These are phyloP conservation scores for Lasioglossum oenotherae DNA, from an alignment of 2,888 invertebrate species.

Conservation along the genomic window DNA sequence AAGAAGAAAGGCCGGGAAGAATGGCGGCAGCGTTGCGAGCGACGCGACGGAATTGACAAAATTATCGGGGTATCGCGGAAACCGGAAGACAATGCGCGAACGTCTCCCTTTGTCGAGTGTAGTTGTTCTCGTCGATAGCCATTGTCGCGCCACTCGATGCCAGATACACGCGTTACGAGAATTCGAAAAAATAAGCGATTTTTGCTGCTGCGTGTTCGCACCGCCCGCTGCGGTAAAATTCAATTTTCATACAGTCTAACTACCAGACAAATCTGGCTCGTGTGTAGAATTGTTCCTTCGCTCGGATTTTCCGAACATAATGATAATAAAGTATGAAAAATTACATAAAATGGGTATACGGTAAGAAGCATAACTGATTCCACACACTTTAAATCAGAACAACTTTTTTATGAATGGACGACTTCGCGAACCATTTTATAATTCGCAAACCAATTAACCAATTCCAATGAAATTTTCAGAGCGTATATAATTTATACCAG, in stretches of 20 bases:
- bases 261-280: neutral
- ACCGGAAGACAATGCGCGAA: slow-evolving; percentile 43
- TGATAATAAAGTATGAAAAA: no score
- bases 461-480: no score
- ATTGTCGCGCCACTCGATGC: slow-evolving; percentile 43
- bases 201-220: neutral
- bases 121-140: slow-evolving; percentile 33
- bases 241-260: neutral
- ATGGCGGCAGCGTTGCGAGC: slow-evolving; percentile 4
- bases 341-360: neutral
- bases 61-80: slow-evolving; percentile 29
- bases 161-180: slow-evolving; percentile 15
- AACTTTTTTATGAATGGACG: no score
- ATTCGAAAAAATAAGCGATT: neutral
- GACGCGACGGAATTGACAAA: slow-evolving; percentile 22
- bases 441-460: no score
- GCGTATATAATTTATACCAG: no score
- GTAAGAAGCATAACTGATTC: no score
- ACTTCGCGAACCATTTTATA: no score
- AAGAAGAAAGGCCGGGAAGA: neutral
- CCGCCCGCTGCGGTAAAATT: neutral
- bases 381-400: no score
- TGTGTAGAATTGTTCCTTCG: no score
- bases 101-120: slow-evolving; percentile 44
- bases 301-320: no score